These are phyloP conservation scores for Heteromurus nitidus DNA, from an alignment of 2,888 invertebrate species.

Conservation along the genomic window DNA sequence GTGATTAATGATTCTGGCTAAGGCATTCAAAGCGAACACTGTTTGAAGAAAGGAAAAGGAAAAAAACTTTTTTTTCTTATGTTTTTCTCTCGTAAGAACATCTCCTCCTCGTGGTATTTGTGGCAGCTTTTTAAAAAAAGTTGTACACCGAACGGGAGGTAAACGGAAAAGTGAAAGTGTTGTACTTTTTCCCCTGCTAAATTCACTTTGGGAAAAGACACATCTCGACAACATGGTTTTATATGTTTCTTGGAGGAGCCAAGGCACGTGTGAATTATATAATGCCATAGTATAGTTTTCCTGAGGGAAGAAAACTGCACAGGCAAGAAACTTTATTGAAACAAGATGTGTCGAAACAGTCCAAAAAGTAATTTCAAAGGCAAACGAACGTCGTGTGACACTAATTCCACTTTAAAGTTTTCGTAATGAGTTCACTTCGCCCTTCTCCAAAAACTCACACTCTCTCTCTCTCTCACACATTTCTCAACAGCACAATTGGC, in stretches of 20 bases:
- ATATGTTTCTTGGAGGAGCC: no score
- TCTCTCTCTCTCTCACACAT: not conserved
- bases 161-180: not conserved
- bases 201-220: no score
- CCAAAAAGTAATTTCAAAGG: constrained; percentile 28
- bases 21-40: not conserved
- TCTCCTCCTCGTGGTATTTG: constrained; percentile 1
- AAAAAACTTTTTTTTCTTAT: constrained; percentile 4
- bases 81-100: constrained; percentile 1
- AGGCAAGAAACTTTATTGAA: no score
- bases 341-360: constrained; percentile 1
- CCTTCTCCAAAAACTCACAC: not conserved
- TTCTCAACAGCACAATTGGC: no score
- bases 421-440: constrained; percentile 24
- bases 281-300: no score
- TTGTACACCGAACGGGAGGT: constrained; percentile 15
- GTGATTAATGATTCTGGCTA: constrained; percentile 8
- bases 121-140: constrained; percentile 16
- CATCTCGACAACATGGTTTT: no score
- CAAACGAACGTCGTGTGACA: not conserved
- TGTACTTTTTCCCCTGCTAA: constrained; percentile 5
- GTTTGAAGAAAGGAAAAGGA: not conserved
- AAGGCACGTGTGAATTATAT: constrained; percentile 26
- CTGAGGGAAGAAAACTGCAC: no score
- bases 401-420: constrained; percentile 9